Evolutionary conservation across 2,797 vertebrate species (phyloP).

Genomic region (Dendrocincla tyrannina): DNA sequence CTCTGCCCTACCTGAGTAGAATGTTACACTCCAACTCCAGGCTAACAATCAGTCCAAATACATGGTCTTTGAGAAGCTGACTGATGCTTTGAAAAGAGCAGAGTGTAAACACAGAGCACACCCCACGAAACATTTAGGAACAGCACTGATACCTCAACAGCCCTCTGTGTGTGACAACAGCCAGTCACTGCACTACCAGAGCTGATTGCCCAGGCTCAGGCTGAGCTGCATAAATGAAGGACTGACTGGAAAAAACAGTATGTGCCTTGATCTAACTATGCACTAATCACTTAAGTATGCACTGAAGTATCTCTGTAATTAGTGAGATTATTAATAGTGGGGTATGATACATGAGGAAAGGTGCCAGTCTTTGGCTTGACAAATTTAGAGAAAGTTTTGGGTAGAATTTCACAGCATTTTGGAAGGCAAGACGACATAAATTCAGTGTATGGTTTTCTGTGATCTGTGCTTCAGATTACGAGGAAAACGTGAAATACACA

Average conservation of each 20-base stretch:
- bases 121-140: not conserved
- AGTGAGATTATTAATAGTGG: not conserved
- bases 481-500: not conserved
- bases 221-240: not conserved
- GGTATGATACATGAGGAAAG: not conserved
- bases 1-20: not conserved
- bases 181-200: not conserved
- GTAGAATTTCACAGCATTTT: not conserved
- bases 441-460: not conserved
- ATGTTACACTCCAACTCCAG: not conserved
- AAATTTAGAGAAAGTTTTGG: not conserved
- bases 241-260: not conserved
- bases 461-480: not conserved
- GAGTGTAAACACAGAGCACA: not conserved
- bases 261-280: not conserved
- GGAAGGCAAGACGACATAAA: not conserved
- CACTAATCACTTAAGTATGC: not conserved
- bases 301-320: not conserved
- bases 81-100: not conserved
- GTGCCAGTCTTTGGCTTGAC: not conserved
- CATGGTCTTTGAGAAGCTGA: not conserved
- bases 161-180: rapidly evolving
- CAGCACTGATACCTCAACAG: not conserved
- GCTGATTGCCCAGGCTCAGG: not conserved
- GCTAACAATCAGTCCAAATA: not conserved